A percentile compares a stretch with the other conserved stretches of the same genome.
Conservation (phyloP, 2,113 vertebrate genomes). For the Misgurnus anguillicaudatus region DNA sequence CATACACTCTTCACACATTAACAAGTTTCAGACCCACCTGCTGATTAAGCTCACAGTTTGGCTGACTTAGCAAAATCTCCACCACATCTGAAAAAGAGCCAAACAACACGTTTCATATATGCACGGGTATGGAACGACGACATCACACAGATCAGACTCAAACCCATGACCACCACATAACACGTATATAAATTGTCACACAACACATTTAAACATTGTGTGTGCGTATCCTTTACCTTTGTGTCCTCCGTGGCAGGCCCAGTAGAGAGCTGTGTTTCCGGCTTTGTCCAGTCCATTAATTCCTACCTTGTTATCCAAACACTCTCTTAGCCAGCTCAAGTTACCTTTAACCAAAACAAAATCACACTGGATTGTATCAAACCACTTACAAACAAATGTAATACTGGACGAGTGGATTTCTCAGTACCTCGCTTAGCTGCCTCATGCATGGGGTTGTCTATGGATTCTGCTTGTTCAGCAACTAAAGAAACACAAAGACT, state of each 20-base stretch:
- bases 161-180: constrained; percentile 19
- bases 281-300: constrained; percentile 97
- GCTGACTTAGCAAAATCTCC: constrained; percentile 86
- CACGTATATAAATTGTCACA: background rate
- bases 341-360: constrained; percentile 79
- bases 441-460: constrained; percentile 97
- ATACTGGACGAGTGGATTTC: background rate
- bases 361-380: constrained; percentile 13
- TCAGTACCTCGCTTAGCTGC: constrained; percentile 91
- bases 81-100: constrained; percentile 84
- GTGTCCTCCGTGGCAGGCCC: constrained; percentile 95
- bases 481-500: constrained; percentile 69
- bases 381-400: constrained; percentile 34
- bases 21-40: constrained; percentile 77
- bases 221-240: constrained; percentile 74
- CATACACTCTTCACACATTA: background rate
- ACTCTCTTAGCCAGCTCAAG: constrained; percentile 94
- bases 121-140: background rate
- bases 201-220: constrained; percentile 8
- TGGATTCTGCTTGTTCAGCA: constrained; percentile 93
- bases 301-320: constrained; percentile 93
- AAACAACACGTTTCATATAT: background rate
- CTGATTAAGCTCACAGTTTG: constrained; percentile 93
- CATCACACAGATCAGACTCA: too few relatives aligned
- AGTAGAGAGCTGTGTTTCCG: constrained; percentile 95